A percentile compares a stretch with the other conserved stretches of the same genome.
These are phyloP conservation scores for Seriola rivoliana DNA, from an alignment of 2,113 vertebrate species.

Conservation along the genomic window DNA sequence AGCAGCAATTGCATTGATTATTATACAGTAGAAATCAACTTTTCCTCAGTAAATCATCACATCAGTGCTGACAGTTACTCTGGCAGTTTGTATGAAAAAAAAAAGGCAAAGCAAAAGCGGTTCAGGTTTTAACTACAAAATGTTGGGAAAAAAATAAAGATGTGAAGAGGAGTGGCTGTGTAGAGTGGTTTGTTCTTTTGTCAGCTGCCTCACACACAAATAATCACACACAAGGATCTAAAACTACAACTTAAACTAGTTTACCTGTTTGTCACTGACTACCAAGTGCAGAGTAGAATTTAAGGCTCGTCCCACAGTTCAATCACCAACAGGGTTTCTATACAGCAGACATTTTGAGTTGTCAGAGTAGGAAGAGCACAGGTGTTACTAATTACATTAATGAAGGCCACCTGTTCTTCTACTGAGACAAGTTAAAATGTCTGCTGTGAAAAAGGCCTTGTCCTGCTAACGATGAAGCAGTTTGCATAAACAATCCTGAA, in stretches of 20 bases:
- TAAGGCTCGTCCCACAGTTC: no score
- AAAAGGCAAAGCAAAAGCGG: slow-evolving; percentile 34
- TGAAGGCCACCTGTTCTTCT: no score
- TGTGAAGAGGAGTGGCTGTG: slow-evolving; percentile 61
- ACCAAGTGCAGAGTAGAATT: no score
- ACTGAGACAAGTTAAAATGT: no score
- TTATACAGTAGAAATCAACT: slow-evolving; percentile 74
- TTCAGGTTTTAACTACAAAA: slow-evolving; percentile 78
- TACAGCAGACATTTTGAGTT: no score
- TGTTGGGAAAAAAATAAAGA: slow-evolving; percentile 70
- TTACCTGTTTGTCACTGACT: no score
- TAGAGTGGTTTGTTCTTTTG: background rate
- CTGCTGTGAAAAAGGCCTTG: no score
- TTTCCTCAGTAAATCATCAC: slow-evolving; percentile 77
- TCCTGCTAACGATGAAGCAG: no score
- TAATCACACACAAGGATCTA: background rate
- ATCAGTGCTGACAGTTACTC: slow-evolving; percentile 72
- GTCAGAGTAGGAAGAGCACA: no score
- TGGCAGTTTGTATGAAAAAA: slow-evolving; percentile 71
- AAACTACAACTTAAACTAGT: background rate
- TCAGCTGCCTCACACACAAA: background rate
- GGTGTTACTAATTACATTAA: no score
- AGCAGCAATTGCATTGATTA: slow-evolving; percentile 74
- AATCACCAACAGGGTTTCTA: no score
- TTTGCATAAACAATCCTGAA: no score